Evolutionary conservation across 2,888 invertebrate species (phyloP), one percentile per base, ranked within the genome.

Genomic region (Anarsia innoxiella): DNA sequence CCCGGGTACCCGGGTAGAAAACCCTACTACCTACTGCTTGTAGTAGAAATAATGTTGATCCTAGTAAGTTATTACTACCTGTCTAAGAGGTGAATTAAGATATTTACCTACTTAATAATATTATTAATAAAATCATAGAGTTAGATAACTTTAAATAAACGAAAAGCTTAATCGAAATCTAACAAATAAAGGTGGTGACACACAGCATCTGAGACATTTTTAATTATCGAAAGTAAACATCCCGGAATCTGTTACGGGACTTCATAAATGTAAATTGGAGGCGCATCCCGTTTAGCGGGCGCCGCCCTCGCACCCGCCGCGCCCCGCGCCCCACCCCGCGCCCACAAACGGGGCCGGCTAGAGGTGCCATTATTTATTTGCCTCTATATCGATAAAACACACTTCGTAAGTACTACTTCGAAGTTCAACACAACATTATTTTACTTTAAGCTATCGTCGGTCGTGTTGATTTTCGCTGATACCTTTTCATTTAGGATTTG

Each of bases 261-360:
- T 80, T 80, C 82, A 82, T 80, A 83, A 83, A 80, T 83, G 82
- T 83, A 83, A 80, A 83, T 82, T 79, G 80, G 71, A 73, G 76
- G 77, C 73, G 76, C 79, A 71, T 82, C 76, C 75, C 79, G 79
- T 72, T 80, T 74, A 75, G 71, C 41, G n/a, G n/a, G n/a, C n/a
- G n/a, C n/a, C n/a, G n/a, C 56, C 54, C 48, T 47, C 44, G 40
- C 46, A 46, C 45, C 47, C 45, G 48, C 32, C 51, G 16, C 43
- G 44, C 32, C 37, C 30, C 37, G 41, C 36, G 48, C 45, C 19
- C 45, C 47, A 42, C 46, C 45, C 34, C 44, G 31, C 37, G 42
- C 46, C 36, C 37, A 36, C 56, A 53, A 58, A 56, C 55, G 54
- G 54, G 54, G 56, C 56, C 56, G 53, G 8, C 15, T n/a, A n/a